These are phyloP conservation scores for Sitophilus oryzae DNA, from an alignment of 1,140 invertebrate species.

Conservation along the genomic window DNA sequence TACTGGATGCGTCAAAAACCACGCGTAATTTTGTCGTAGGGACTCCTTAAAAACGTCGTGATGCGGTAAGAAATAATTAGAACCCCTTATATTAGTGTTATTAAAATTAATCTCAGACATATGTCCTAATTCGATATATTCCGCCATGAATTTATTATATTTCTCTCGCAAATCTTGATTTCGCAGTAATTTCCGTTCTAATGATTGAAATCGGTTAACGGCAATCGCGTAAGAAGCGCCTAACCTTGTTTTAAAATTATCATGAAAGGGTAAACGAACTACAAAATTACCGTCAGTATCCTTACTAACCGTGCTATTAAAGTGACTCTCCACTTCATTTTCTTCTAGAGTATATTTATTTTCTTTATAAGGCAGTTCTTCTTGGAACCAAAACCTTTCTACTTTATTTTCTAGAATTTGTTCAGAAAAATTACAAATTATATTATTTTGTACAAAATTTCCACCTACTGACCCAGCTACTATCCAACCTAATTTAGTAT, in stretches of 20 bases:
- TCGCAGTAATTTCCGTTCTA: neutral
- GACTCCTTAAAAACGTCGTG: conserved; percentile 34
- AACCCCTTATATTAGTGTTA: too few relatives aligned
- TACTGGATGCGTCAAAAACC: conserved; percentile 30
- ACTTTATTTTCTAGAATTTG: neutral
- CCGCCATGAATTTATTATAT: conserved; percentile 5
- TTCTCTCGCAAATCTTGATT: neutral
- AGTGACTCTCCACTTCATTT: conserved; percentile 6
- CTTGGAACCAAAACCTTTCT: conserved; percentile 9
- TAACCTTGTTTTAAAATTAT: neutral
- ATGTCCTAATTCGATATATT: conserved; percentile 7
- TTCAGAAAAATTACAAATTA: neutral
- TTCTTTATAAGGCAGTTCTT: conserved; percentile 4
- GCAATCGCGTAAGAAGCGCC: neutral
- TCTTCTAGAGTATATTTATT: neutral
- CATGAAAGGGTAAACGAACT: neutral
- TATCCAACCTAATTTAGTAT: conserved; percentile 17
- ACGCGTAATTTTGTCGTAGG: conserved; percentile 38
- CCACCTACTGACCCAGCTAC: conserved; percentile 1
- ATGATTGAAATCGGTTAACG: neutral
- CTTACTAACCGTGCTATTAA: neutral
- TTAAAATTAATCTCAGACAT: conserved; percentile 1
- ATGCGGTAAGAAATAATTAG: too few relatives aligned
- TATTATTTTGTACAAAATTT: neutral
- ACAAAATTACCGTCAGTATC: neutral